Evolutionary conservation across 2,113 vertebrate species (phyloP), one percentile per base, ranked within the genome.

Genomic region (Charina bottae): DNA sequence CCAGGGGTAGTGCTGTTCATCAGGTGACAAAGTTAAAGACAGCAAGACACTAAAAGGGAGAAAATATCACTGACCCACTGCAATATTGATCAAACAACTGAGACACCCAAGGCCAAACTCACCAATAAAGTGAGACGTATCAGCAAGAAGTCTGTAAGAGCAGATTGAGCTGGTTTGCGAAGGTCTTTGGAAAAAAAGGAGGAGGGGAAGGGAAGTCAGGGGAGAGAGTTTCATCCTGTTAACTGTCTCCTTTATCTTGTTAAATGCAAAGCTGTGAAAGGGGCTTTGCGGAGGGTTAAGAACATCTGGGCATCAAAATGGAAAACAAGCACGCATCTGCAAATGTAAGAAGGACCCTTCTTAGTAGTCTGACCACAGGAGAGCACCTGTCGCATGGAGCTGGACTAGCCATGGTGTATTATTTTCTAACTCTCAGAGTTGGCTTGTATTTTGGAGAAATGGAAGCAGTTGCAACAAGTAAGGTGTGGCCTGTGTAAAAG

Each of bases 91-190:
- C 99, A 99, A 98, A 98, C 97, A 96, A 97, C 98, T 97, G 98
- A 98, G 97, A 98, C 96, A 96, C 96, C 98, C 98, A 99, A 99
- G 99, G 99, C 98, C 98, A 98, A 99, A 98, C 98, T 98, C 98
- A 99, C 99, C 99, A 99, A 99, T 99, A 99, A 99, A 99, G 99
- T 99, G 98, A 99, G 99, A 99, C 97, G 4, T 98, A 99, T 98
- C 98, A 98, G 98, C 98, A 91, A 94, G 96, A 10, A 95, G 94
- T 95, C 97, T 78, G 95, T 95, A 95, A 94, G 97, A 96, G 95
- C 95, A 95, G 97, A 97, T 96, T 92, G 90, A 90, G 97, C 88
- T 92, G 95, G 96, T 96, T 91, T 96, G 95, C 68, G 96, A 98
- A 98, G 97, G 97, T 97, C 97, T 98, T 97, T 19, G 72, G 95